These are phyloP conservation scores for Willisornis vidua DNA, from an alignment of 2,113 vertebrate genomes.

Conservation along the genomic window DNA sequence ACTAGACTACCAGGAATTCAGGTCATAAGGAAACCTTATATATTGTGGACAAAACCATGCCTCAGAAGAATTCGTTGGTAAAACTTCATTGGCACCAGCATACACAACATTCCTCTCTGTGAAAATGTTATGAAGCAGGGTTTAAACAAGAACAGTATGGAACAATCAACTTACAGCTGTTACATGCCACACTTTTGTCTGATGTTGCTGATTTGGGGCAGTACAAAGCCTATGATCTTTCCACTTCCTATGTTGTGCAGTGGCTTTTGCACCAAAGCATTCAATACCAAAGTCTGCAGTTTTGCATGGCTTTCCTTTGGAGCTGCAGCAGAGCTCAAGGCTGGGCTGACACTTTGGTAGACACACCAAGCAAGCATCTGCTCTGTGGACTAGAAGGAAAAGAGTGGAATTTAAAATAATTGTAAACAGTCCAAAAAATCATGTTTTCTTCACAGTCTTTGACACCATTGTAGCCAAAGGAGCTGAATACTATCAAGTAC, in stretches of 20 bases:
- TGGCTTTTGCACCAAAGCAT: background rate
- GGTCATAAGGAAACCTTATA: background rate
- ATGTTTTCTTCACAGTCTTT: background rate
- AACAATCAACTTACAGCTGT: background rate
- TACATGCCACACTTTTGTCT: background rate
- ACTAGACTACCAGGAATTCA: background rate
- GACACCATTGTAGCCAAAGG: background rate
- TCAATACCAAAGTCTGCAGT: background rate
- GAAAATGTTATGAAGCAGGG: background rate
- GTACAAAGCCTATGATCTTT: background rate
- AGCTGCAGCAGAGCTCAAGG: accelerated
- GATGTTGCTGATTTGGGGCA: background rate
- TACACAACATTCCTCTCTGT: background rate
- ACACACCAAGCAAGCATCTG: accelerated
- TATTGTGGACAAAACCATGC: background rate
- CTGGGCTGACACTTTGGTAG: background rate
- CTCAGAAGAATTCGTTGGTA: background rate
- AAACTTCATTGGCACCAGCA: background rate
- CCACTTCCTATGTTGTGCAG: background rate
- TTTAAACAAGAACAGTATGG: background rate
- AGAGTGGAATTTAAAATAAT: background rate
- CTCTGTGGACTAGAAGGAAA: background rate
- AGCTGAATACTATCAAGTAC: background rate
- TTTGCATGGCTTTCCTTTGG: accelerated
- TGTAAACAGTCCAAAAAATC: background rate